Base-by-base conservation (phyloP, 2,888 invertebrate species). In the Sclerodermus sp. region DNA sequence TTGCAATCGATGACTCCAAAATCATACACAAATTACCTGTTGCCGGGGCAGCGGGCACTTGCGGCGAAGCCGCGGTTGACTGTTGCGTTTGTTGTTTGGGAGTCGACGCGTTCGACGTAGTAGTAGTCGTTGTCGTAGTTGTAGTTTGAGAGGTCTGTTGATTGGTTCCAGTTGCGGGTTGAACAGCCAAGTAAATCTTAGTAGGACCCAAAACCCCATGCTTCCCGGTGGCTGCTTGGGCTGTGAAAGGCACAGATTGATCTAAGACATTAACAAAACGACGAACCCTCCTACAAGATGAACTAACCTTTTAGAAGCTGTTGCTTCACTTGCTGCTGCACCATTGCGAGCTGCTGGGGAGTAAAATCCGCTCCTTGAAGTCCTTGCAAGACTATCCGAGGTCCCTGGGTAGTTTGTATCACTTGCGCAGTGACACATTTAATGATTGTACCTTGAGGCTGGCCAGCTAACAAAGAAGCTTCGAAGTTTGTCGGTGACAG, bases 301-400 rank as follows among this genome's bases (percentile, higher is more conserved):
- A 8, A 45, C 17, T 14, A 77, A 91, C 91, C 91, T 87, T 91
- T 92, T 44, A 92, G 80, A 45, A 93, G 79, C 73, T 93, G 93
- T 68, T 92, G 91, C 76, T 93, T 93, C 14, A 93, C 92, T 82
- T 93, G 93, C 62, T 91, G 90, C 68, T 93, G 92, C 0, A 93
- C 90, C 51, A 91, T 83, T 2, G 88, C 85, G 62, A 93, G 76
- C 75, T 93, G 93, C 58, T 90, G 89, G 1, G 87, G 88, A 0
- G 91, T 89, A 60, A 93, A 87, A 60, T 91, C 89, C 53, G 90
- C 88, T 0, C 91, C 91, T 59, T 91, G 89, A 18, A 93, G 79
- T 9, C 93, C 93, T 75, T 93, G 92, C 46, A 93, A 78, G 10
- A 93, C 90, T 62, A 93, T 93, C 64, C 91, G 85, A 2, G 93